phyloP scores from a whole-genome alignment of 30 jellyfish, hydroid and myxozoan species.

The Aurelia aurita region DNA sequence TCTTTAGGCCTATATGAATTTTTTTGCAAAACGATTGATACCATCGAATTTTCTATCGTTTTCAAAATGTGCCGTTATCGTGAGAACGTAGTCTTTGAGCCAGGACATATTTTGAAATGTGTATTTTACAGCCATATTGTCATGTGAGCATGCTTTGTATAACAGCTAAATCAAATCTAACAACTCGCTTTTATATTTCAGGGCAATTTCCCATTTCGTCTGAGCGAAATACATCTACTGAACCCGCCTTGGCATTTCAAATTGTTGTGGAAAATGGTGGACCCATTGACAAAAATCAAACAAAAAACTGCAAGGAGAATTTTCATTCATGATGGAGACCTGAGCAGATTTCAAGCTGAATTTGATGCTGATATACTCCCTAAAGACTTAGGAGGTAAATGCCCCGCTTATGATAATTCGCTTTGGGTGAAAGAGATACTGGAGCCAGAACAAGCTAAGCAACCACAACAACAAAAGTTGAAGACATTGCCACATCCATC shows the following conservation, averaged over 20 bases:
- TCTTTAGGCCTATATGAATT: no score
- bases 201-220: slow-evolving; percentile 93
- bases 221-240: slow-evolving; percentile 87
- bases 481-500: slow-evolving; percentile 27
- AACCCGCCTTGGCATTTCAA: slow-evolving; percentile 98
- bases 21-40: no score
- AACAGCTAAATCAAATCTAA: not conserved
- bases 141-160: no score
- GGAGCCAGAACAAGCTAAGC: slow-evolving; percentile 82
- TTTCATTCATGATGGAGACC: slow-evolving; percentile 92
- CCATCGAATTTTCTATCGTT: no score
- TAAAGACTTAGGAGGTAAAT: slow-evolving; percentile 85
- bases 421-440: slow-evolving; percentile 88
- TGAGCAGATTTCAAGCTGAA: slow-evolving; percentile 80
- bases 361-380: slow-evolving; percentile 78
- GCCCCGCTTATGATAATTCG: slow-evolving; percentile 81
- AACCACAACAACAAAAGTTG: slow-evolving; percentile 35
- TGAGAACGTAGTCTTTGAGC: no score
- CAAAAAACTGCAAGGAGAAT: slow-evolving; percentile 79
- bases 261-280: slow-evolving; percentile 89
- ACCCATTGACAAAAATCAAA: slow-evolving; percentile 73
- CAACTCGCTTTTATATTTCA: slow-evolving; percentile 14
- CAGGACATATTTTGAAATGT: no score
- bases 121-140: no score
- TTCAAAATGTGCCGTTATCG: no score